Base-by-base conservation (phyloP, 2,113 vertebrate genomes). In the Hippocampus guttulatus region DNA sequence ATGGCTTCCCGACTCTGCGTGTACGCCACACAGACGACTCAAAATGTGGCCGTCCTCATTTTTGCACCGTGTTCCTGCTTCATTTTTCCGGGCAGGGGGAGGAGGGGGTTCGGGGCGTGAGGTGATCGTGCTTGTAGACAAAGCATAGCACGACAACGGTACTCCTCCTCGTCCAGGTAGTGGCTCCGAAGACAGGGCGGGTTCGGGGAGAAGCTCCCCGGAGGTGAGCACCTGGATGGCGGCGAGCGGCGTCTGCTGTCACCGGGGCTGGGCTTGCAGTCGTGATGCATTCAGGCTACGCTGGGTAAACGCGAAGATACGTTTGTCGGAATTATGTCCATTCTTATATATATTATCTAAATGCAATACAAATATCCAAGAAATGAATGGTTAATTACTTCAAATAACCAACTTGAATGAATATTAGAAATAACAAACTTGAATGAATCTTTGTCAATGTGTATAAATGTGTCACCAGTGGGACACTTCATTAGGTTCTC, bases 191-290 rank as follows among this genome's bases (percentile, higher is more conserved):
- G 25, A 65, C 43, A 27, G 23, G 43, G 64, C 9, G n/a, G 64
- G n/a, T 10, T 11, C 49, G 33, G 33, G 16, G 52, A 47, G 27
- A 41, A 21, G 33, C 30, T 52, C 52, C 21, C 52, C 43, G 14
- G 6, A 65, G 14, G 23, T 18, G 71, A 69, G 74, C 80, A 88
- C 85, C 87, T 85, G 87, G 75, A 74, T 52, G 67, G 30, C 75
- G 40, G 64, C 25, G 62, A 57, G 57, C 64, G 0, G 73, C 76
- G 76, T 76, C 75, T 72, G 81, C 57, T 80, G 88, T 85, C 87
- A 86, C 84, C 18, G 77, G 79, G 79, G 70, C 51, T 18, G 75
- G 84, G 87, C 81, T 83, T 82, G 58, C 84, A 57, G 60, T 69
- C 33, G n/a, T 64, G 88, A 7, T 58, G 76, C 83, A 0, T 90